These are phyloP conservation scores for Hololepta plana DNA, from an alignment of 2,888 invertebrate genomes.

Conservation along the genomic window DNA sequence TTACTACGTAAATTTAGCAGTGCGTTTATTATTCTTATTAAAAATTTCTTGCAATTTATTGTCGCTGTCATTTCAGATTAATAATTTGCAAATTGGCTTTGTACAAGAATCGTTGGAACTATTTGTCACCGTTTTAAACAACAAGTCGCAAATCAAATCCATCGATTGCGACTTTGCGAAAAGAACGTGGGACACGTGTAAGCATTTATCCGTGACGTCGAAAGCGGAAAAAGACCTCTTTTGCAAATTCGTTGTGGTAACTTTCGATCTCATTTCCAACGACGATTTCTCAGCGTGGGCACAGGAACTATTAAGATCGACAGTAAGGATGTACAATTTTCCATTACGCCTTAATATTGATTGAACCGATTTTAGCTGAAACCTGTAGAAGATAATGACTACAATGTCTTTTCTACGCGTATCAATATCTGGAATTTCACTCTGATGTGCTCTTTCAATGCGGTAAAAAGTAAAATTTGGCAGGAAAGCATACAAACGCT, in stretches of 20 bases:
- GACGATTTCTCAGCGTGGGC: no score
- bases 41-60: slow-evolving; percentile 2
- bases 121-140: slow-evolving; percentile 18
- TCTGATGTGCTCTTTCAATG: slow-evolving; percentile 18
- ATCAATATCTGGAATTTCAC: slow-evolving; percentile 19
- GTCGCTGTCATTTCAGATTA: slow-evolving; percentile 7
- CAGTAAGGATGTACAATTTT: no score
- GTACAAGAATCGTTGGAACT: no score
- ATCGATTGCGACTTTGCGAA: no score
- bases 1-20: slow-evolving; percentile 9
- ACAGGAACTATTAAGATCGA: no score
- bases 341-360: neutral
- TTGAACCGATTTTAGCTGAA: slow-evolving; percentile 11
- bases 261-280: slow-evolving; percentile 18
- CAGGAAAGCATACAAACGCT: slow-evolving; percentile 16
- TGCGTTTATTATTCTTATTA: slow-evolving; percentile 8
- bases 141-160: no score
- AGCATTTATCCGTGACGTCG: no score
- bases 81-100: no score
- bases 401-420: slow-evolving; percentile 10
- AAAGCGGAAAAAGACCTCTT: slow-evolving; percentile 15
- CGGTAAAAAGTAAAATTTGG: slow-evolving; percentile 17
- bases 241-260: slow-evolving; percentile 17
- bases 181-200: no score
- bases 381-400: slow-evolving; percentile 9